Base-by-base conservation (phyloP, 1,140 invertebrate genomes). In the Eueides isabella region DNA sequence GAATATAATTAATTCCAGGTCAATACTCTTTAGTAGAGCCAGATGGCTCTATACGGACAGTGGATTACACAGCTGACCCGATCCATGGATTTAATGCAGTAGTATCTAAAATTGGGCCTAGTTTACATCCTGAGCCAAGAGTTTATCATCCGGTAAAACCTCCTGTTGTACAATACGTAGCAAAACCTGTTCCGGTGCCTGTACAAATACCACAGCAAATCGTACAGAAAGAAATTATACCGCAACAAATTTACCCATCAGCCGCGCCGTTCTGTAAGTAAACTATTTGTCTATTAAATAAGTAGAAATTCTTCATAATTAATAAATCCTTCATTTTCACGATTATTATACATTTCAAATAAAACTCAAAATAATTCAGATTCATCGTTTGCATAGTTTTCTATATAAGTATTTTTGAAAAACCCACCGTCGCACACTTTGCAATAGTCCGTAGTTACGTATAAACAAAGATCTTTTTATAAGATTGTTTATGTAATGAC, bases 11-110 rank as follows among this genome's bases (percentile, higher is more conserved):
- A 48, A 72, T 80, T 79, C 6, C 80, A 93, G 95, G 95, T n/a
- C 95, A 95, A 87, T 95, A 95, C 77, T 95, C 94, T 2, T 88
- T 96, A 33, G 93, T 96, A 29, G 95, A 97, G 81, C 94, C 96
- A 19, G 96, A 97, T 78, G 96, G 96, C 55, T 94, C 95, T 16
- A 93, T 95, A 12, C 93, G 96, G 64, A 96, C 95, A 19, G 95
- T 95, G 14, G 94, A 95, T 74, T 96, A 96, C 78, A 95, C 94
- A 2, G 95, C 95, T 0, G 95, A 95, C 72, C 74, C 93, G 0
- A 85, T 94, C 29, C 93, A 95, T 71, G 94, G 94, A 7, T 95
- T 95, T 80, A 95, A 95, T 75, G 94, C 94, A 4, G 92, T 95
- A 2, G 94, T 95, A 0, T 93, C 93, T 1, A 95, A 94, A 80